A percentile compares a stretch with the other conserved stretches of the same genome.
Conservation (phyloP, 2,888 invertebrate species). For the Rhogogaster chlorosoma region DNA sequence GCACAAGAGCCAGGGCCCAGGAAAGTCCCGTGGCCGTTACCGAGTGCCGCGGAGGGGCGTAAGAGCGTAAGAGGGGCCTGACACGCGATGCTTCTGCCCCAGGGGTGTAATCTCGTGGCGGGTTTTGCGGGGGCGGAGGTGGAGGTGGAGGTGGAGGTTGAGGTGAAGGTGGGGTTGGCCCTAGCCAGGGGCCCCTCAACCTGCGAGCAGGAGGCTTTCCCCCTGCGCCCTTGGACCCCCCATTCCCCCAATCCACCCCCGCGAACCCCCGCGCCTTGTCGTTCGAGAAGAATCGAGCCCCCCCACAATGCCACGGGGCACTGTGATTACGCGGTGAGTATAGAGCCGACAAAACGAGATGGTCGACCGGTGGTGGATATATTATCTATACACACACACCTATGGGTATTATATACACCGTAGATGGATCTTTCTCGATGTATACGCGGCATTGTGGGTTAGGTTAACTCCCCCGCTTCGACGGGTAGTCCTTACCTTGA, state of each 20-base stretch:
- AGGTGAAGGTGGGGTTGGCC: conserved; percentile 53
- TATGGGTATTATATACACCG: neutral
- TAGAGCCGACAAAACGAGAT: conserved; percentile 74
- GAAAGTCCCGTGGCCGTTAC: conserved; percentile 53
- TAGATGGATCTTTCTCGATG: neutral
- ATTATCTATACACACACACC: conserved; percentile 28
- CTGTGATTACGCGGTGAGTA: conserved; percentile 73
- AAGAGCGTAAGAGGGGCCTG: conserved; percentile 74
- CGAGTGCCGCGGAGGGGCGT: conserved; percentile 57
- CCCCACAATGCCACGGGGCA: conserved; percentile 72
- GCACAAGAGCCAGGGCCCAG: conserved; percentile 53
- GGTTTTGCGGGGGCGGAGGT: conserved; percentile 61
- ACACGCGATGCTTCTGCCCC: conserved; percentile 76
- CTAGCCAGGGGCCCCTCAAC: conserved; percentile 47
- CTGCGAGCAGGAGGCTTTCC: conserved; percentile 37
- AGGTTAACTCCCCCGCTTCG: conserved; percentile 47
- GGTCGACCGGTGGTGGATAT: conserved; percentile 54
- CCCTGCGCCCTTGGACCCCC: conserved; percentile 43
- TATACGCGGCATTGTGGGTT: conserved; percentile 26
- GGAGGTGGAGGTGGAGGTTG: conserved; percentile 59
- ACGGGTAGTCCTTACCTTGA: conserved; percentile 48
- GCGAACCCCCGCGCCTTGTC: conserved; percentile 45
- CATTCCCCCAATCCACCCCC: conserved; percentile 43
- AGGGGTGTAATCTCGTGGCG: conserved; percentile 75
- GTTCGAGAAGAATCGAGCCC: conserved; percentile 58